phyloP scores from a whole-genome alignment of 2,113 vertebrate species.

The Conger conger region DNA sequence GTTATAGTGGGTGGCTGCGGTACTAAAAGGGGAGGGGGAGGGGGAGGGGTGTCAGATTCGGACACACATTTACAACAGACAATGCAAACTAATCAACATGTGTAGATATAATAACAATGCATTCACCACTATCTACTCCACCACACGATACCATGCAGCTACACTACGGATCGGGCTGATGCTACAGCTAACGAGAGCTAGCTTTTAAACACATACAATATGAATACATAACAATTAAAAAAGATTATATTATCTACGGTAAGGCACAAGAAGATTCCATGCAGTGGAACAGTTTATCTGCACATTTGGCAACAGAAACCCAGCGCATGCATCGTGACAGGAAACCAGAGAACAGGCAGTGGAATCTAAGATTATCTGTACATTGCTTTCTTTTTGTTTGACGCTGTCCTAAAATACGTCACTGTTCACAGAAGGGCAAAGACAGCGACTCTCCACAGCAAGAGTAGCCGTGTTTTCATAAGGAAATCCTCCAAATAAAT shows the following conservation, averaged over 20 bases:
- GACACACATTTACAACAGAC: background rate
- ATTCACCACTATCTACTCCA: slow-evolving; percentile 22
- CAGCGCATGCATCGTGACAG: background rate
- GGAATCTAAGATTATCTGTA: background rate
- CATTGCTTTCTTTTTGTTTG: background rate
- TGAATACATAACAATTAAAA: too few species aligned
- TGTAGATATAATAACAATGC: background rate
- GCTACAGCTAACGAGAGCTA: background rate
- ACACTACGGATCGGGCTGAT: slow-evolving; percentile 26
- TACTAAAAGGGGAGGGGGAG: slow-evolving; percentile 67
- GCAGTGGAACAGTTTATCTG: background rate
- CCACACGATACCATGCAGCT: slow-evolving; percentile 47
- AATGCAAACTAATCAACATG: slow-evolving; percentile 4
- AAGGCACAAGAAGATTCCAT: background rate
- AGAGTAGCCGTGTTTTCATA: background rate
- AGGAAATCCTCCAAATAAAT: slow-evolving; percentile 25
- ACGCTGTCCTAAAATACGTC: background rate
- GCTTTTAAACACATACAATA: too few species aligned
- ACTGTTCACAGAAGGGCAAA: background rate
- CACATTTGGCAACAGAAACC: background rate
- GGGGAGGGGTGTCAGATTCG: background rate
- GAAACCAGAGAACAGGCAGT: background rate
- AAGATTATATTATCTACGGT: too few species aligned
- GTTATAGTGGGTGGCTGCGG: slow-evolving; percentile 93
- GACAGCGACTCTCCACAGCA: background rate